Conservation (phyloP, 2,888 invertebrate genomes). For the Eupithecia subfuscata region DNA sequence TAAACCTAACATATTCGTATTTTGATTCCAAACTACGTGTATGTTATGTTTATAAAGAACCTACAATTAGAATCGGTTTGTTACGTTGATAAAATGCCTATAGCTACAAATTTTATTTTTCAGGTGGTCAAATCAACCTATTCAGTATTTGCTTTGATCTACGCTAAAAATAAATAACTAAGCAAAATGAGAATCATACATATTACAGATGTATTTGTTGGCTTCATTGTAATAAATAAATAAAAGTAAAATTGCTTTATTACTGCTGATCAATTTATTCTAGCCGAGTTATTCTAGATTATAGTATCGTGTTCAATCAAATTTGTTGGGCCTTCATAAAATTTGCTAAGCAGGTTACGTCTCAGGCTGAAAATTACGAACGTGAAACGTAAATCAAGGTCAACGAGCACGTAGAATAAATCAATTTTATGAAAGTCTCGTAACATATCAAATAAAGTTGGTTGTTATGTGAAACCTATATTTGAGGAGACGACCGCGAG, state of each 20-base stretch:
- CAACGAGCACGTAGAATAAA: constrained; percentile 47
- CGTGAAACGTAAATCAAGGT: constrained; percentile 38
- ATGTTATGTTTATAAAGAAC: not conserved
- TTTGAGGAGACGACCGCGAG: constrained; percentile 45
- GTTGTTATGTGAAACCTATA: constrained; percentile 46
- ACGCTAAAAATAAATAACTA: constrained; percentile 61
- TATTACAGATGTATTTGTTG: not conserved
- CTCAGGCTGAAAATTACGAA: constrained; percentile 16
- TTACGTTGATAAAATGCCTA: not conserved
- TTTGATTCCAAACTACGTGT: not conserved
- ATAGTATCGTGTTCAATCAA: not conserved
- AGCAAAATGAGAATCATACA: not conserved
- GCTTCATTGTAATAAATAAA: not conserved
- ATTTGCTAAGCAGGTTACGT: constrained; percentile 3
- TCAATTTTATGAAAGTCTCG: constrained; percentile 49
- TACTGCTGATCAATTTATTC: not conserved
- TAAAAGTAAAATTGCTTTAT: not conserved
- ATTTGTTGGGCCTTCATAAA: not conserved
- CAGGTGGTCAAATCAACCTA: constrained; percentile 73
- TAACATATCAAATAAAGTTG: constrained; percentile 46
- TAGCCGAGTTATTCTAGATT: not conserved
- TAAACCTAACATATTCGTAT: not conserved
- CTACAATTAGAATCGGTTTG: not conserved
- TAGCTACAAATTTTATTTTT: constrained; percentile 46
- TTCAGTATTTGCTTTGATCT: constrained; percentile 72